These are phyloP conservation scores for Cyprinodon brontotheroides DNA, from an alignment of 2,113 vertebrate species.

Conservation along the genomic window DNA sequence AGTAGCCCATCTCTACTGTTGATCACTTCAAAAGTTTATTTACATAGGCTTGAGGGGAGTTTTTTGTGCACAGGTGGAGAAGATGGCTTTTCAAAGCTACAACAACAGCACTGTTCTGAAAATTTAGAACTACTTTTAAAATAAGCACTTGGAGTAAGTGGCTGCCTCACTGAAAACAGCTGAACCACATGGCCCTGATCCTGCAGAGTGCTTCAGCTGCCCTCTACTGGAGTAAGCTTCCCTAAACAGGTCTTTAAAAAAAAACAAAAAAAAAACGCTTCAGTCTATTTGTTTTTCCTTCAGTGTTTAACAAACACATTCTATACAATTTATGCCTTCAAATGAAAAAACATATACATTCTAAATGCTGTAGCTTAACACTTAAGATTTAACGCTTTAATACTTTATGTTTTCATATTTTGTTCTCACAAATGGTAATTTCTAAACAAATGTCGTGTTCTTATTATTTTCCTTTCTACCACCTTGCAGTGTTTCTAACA, in stretches of 20 bases:
- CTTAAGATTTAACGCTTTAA: not conserved
- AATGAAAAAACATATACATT: not conserved
- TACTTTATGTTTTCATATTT: not conserved
- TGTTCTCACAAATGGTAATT: not conserved
- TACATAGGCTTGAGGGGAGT: not conserved
- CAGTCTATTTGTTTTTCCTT: not conserved
- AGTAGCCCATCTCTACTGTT: not conserved
- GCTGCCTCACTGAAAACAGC: not conserved
- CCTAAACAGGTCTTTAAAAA: no score
- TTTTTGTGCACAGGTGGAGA: not conserved
- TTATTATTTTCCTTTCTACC: no score
- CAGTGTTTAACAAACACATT: not conserved
- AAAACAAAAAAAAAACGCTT: not conserved
- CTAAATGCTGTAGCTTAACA: not conserved
- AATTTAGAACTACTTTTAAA: not conserved
- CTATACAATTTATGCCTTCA: not conserved
- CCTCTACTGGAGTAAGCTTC: not conserved
- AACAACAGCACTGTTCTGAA: not conserved
- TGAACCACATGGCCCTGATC: not conserved
- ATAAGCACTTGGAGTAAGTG: not conserved
- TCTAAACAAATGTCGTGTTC: no score
- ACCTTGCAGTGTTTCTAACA: not conserved
- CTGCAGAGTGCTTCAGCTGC: not conserved
- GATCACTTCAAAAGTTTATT: not conserved
- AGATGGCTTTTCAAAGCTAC: not conserved